A percentile compares a stretch with the other conserved stretches of the same genome.
phyloP scores from a whole-genome alignment of 2,113 vertebrate species.

The Callithrix jacchus region DNA sequence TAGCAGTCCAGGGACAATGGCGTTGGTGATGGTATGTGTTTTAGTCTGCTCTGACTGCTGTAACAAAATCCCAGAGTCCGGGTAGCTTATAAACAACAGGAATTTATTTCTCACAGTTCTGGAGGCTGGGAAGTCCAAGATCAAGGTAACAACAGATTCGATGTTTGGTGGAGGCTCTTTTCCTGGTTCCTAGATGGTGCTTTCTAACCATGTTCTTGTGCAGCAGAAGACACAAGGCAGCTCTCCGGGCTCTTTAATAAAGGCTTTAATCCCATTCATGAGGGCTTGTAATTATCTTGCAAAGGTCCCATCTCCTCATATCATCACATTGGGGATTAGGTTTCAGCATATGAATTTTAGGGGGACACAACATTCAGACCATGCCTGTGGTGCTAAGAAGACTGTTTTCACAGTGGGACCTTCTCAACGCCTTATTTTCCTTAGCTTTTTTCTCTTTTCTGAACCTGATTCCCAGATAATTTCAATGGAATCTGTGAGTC shows the following conservation, averaged over 20 bases:
- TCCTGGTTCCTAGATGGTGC: not conserved
- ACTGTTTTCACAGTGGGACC: not conserved
- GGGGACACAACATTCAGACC: not conserved
- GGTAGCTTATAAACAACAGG: not conserved
- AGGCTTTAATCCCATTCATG: not conserved
- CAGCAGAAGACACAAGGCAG: not conserved
- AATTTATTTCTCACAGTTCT: not conserved
- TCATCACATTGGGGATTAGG: not conserved
- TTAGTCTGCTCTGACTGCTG: not conserved
- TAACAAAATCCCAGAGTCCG: not conserved
- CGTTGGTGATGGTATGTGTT: rapidly evolving
- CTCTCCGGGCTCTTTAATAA: not conserved
- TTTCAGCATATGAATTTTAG: not conserved
- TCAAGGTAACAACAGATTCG: not conserved
- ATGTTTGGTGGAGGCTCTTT: not conserved
- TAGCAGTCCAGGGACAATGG: not conserved
- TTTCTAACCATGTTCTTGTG: not conserved
- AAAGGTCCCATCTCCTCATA: not conserved
- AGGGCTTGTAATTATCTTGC: not conserved
- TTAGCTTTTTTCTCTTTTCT: not conserved
- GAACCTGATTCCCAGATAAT: not conserved
- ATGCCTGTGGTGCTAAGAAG: not conserved
- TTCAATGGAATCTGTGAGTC: not conserved
- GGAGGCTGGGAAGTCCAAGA: not conserved
- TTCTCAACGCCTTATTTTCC: not conserved